A percentile compares a stretch with the other conserved stretches of the same genome.
Conservation (phyloP, 2,113 vertebrate genomes). For the Scopus umbretta region DNA sequence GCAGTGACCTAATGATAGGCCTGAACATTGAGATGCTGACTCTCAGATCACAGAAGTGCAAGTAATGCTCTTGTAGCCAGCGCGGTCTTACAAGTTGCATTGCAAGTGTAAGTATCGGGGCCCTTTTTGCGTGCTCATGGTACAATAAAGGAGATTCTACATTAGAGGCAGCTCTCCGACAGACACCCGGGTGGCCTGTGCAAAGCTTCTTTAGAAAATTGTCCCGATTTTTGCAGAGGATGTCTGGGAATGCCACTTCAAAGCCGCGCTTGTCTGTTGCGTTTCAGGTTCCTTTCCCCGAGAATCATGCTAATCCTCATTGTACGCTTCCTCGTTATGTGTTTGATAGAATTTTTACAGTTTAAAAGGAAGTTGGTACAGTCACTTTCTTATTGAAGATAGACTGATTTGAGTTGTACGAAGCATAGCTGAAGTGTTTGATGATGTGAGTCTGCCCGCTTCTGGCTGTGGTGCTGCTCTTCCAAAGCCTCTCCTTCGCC, state of each 20-base stretch:
- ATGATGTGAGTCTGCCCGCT: neutral
- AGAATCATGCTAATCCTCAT: neutral
- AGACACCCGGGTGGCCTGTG: neutral
- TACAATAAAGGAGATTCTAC: neutral
- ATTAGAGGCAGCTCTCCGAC: neutral
- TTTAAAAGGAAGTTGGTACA: neutral
- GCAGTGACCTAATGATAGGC: neutral
- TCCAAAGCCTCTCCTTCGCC: neutral
- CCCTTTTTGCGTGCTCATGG: neutral
- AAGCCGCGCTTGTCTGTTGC: neutral
- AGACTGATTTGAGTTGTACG: neutral
- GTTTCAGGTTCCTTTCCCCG: neutral
- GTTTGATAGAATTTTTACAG: neutral
- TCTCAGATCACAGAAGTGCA: neutral
- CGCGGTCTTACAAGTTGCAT: rapidly evolving
- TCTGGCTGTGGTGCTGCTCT: neutral
- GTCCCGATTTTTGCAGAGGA: neutral
- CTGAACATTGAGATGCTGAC: neutral
- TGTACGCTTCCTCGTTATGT: neutral
- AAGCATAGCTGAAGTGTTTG: neutral
- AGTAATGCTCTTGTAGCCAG: neutral
- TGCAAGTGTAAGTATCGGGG: neutral
- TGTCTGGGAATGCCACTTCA: neutral
- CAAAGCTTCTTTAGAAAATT: neutral
- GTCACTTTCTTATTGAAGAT: neutral